phyloP scores from a whole-genome alignment of 2,113 vertebrate genomes.

The Colaptes auratus region DNA sequence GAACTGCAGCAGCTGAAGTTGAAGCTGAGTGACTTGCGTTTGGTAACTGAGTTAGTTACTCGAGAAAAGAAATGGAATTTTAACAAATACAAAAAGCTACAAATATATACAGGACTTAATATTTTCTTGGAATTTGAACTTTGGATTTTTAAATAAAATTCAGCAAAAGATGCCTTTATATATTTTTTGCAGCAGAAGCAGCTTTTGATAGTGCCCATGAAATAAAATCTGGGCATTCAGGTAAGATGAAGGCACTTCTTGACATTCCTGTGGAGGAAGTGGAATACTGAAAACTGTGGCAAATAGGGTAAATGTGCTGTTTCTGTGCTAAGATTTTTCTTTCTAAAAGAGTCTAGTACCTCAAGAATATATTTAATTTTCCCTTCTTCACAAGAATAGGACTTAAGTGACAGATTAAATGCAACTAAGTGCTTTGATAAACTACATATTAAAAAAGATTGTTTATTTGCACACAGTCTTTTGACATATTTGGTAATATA shows the following conservation, averaged over 20 bases:
- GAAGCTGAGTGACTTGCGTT: background rate
- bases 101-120: background rate
- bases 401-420: background rate
- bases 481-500: conserved; percentile 17
- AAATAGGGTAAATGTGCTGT: background rate
- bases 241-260: conserved; percentile 61
- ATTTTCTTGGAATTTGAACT: background rate
- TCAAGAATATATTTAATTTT: background rate
- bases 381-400: background rate
- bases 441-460: background rate
- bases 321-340: background rate
- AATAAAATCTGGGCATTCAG: background rate
- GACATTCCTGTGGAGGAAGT: background rate
- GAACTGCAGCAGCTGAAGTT: background rate
- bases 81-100: background rate
- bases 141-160: background rate
- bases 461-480: conserved; percentile 28
- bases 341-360: background rate
- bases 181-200: conserved; percentile 29
- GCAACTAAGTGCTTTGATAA: background rate
- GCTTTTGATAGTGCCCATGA: background rate
- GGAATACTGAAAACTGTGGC: background rate
- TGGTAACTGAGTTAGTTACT: background rate
- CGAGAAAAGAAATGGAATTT: background rate
- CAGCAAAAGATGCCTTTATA: background rate